Conservation (phyloP, 2,888 invertebrate species). For the Drosophila siamana region DNA sequence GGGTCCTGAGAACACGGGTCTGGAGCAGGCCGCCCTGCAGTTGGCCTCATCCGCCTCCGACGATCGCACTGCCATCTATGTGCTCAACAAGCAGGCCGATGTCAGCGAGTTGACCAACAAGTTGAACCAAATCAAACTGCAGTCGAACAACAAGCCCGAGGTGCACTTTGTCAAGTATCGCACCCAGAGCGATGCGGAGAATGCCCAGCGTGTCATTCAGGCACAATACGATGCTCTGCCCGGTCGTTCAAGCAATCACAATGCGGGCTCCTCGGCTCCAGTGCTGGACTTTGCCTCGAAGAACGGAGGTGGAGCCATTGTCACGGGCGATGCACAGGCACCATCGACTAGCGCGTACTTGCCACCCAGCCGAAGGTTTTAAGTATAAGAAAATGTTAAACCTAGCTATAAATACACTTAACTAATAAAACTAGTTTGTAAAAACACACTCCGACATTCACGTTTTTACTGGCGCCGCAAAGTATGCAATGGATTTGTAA, state of each 20-base stretch:
- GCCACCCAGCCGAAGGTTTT: constrained; percentile 75
- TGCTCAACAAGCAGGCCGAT: constrained; percentile 82
- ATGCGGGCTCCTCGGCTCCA: constrained; percentile 72
- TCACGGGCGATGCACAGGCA: constrained; percentile 32
- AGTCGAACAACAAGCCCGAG: constrained; percentile 74
- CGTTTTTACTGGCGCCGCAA: constrained; percentile 12
- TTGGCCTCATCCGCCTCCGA: constrained; percentile 75
- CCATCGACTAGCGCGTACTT: constrained; percentile 68
- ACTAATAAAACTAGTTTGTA: constrained; percentile 38
- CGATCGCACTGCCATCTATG: constrained; percentile 82
- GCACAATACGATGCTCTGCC: constrained; percentile 78
- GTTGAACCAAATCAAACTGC: constrained; percentile 67
- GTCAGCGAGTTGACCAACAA: constrained; percentile 72
- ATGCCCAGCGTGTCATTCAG: constrained; percentile 82
- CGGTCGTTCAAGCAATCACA: constrained; percentile 70
- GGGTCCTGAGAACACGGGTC: constrained; percentile 81
- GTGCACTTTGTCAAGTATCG: constrained; percentile 84
- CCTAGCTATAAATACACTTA: constrained; percentile 31
- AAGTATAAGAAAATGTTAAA: constrained; percentile 23
- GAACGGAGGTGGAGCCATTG: constrained; percentile 12
- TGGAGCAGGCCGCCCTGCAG: constrained; percentile 80
- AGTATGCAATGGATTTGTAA: constrained; percentile 31
- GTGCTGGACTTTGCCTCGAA: constrained; percentile 78
- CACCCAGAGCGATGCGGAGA: constrained; percentile 81
- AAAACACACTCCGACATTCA: not conserved